Base-by-base conservation (phyloP, 2,888 invertebrate species). In the Hydrotaea cyrtoneurina region DNA sequence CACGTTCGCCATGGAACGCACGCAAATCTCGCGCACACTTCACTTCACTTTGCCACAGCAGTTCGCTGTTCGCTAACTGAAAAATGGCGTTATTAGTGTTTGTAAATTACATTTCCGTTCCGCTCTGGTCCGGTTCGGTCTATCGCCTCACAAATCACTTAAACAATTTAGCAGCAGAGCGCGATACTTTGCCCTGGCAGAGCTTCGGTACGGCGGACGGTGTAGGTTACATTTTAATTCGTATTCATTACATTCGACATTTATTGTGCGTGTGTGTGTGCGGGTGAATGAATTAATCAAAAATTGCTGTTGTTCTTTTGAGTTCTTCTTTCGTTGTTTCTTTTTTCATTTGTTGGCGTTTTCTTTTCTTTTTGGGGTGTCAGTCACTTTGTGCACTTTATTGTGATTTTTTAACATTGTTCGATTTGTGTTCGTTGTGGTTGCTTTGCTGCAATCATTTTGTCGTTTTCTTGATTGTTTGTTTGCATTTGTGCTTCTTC, bases 31-130 rank as follows among this genome's bases (percentile, higher is more conserved):
- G n/a, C n/a, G 64, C 50, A 31, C 59, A 78, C 36, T 11, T 59
- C 59, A 59, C 59, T 23, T 57, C 57, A 57, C 57, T 19, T 57
- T 17, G 23, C 10, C 57, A 21, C 57, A 21, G 31, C 31, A 31
- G 31, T 31, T 31, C 57, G 15, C 5, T 59, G 23, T 59, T 11
- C 21, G 23, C 73, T 15, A 50, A 66, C 19, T 64, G 75, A 83
- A 81, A 82, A 82, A 77, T 85, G 71, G 39, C 81, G 72, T 46
- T 85, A 62, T 82, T 86, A 86, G 82, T 76, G 83, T 84, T 83
- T 80, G 78, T 74, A 82, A 86, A 86, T 86, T 84, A 87, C 86
- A 86, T 85, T 86, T 87, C 87, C 87, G 86, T 83, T 86, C 57
- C 62, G 31, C 31, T 31, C 31, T 31, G 31, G 2, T 86, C 57